Conservation (phyloP, 2,113 vertebrate genomes). For the Ardeotis arabs region DNA sequence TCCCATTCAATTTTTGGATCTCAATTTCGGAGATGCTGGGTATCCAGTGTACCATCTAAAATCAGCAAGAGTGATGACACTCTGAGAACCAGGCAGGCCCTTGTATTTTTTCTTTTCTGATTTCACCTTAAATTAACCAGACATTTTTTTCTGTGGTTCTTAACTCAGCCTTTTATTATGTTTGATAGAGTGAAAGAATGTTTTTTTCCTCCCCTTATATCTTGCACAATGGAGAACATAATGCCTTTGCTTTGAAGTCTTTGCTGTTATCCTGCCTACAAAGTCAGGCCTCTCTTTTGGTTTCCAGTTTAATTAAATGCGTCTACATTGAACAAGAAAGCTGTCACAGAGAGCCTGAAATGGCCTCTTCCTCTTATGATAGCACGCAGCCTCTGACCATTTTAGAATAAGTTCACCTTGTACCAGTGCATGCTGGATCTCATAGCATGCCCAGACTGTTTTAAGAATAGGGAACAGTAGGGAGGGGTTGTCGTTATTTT, state of each 20-base stretch:
- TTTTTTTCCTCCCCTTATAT: constrained; percentile 63
- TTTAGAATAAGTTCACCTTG: not conserved
- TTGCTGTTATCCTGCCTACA: constrained; percentile 49
- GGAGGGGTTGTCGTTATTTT: not conserved
- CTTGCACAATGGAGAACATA: constrained; percentile 67
- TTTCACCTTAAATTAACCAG: constrained; percentile 67
- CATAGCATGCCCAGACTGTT: not conserved
- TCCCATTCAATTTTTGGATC: constrained; percentile 11
- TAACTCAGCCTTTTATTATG: constrained; percentile 65
- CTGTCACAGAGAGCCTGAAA: not conserved
- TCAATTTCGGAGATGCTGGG: constrained; percentile 25
- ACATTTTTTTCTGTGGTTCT: constrained; percentile 36
- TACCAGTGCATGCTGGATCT: not conserved
- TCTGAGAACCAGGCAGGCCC: not conserved
- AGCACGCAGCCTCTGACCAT: not conserved
- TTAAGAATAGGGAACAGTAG: not conserved
- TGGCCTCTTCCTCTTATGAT: not conserved
- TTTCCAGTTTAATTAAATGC: constrained; percentile 64
- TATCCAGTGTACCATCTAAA: constrained; percentile 24
- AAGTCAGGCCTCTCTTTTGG: constrained; percentile 58
- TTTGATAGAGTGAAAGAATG: constrained; percentile 61
- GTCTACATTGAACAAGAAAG: constrained; percentile 28
- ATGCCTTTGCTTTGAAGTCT: constrained; percentile 66
- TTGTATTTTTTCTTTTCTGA: constrained; percentile 48
- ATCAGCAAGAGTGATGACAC: constrained; percentile 12